These are phyloP conservation scores for Dilophus febrilis DNA, from an alignment of 2,888 invertebrate genomes.

Conservation along the genomic window DNA sequence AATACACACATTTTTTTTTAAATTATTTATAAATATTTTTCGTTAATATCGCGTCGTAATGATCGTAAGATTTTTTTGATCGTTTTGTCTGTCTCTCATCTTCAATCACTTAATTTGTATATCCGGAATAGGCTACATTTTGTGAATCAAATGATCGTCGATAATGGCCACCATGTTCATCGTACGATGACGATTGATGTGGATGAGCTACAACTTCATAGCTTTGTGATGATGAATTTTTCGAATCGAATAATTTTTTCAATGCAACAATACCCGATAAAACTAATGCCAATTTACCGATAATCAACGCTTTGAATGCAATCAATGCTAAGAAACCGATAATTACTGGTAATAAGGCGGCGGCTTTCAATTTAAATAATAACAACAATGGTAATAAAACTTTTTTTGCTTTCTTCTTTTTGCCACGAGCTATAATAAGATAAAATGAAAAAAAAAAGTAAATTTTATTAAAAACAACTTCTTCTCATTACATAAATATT, in stretches of 20 bases:
- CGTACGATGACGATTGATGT: constrained; percentile 35
- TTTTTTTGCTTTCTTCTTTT: constrained; percentile 61
- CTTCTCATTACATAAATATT: too few relatives aligned
- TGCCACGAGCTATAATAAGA: constrained; percentile 59
- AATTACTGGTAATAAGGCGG: constrained; percentile 58
- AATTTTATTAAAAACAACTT: too few relatives aligned
- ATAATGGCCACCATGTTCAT: constrained; percentile 39
- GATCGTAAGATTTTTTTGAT: too few relatives aligned
- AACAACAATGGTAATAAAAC: constrained; percentile 56
- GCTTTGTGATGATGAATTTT: constrained; percentile 46
- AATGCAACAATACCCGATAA: constrained; percentile 55
- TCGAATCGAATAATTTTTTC: constrained; percentile 55
- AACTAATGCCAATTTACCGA: constrained; percentile 68
- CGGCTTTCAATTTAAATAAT: constrained; percentile 62
- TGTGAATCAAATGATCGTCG: constrained; percentile 52
- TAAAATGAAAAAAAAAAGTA: too few relatives aligned
- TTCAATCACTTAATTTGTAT: constrained; percentile 20
- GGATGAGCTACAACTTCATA: constrained; percentile 63
- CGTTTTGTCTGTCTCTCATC: too few relatives aligned
- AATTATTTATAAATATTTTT: too few relatives aligned
- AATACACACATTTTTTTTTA: too few relatives aligned
- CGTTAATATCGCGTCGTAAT: too few relatives aligned
- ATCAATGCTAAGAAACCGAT: constrained; percentile 61
- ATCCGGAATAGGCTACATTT: constrained; percentile 54
- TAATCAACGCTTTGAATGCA: constrained; percentile 67